phyloP scores from a whole-genome alignment of 2,888 invertebrate genomes.

The Pheosia gnoma region DNA sequence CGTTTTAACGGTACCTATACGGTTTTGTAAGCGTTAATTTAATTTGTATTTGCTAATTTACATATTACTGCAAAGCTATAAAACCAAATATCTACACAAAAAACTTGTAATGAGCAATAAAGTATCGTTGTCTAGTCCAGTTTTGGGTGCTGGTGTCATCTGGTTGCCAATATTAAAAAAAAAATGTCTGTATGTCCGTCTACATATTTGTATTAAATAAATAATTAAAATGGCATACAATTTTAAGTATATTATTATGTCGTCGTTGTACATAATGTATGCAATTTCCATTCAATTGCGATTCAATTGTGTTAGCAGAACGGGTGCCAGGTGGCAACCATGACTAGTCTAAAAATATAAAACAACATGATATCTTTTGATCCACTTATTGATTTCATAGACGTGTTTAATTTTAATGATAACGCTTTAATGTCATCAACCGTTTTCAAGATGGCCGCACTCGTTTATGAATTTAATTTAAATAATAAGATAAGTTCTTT shows the following conservation, averaged over 20 bases:
- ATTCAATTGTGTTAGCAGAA: no score
- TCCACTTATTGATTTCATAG: constrained; percentile 45
- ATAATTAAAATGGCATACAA: no score
- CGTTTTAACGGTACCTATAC: constrained; percentile 21
- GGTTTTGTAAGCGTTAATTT: constrained; percentile 22
- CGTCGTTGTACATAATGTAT: no score
- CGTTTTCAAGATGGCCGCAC: constrained; percentile 33
- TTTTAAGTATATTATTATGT: no score
- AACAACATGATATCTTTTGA: constrained; percentile 34
- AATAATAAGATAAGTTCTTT: background rate
- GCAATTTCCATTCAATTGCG: no score
- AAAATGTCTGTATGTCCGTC: constrained; percentile 1
- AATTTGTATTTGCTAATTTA: constrained; percentile 37
- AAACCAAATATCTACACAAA: constrained; percentile 30
- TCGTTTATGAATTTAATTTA: constrained; percentile 17
- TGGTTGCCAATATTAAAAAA: constrained; percentile 10
- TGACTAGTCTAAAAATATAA: background rate
- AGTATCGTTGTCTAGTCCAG: constrained; percentile 34
- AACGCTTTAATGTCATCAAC: constrained; percentile 33
- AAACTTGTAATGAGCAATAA: constrained; percentile 38
- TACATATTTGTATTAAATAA: background rate
- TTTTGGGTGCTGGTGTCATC: constrained; percentile 27
- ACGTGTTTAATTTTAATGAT: constrained; percentile 27
- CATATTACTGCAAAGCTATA: constrained; percentile 41
- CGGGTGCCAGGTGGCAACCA: no score